Conservation (phyloP, 2,888 invertebrate species). For the Megamerina dolium region DNA sequence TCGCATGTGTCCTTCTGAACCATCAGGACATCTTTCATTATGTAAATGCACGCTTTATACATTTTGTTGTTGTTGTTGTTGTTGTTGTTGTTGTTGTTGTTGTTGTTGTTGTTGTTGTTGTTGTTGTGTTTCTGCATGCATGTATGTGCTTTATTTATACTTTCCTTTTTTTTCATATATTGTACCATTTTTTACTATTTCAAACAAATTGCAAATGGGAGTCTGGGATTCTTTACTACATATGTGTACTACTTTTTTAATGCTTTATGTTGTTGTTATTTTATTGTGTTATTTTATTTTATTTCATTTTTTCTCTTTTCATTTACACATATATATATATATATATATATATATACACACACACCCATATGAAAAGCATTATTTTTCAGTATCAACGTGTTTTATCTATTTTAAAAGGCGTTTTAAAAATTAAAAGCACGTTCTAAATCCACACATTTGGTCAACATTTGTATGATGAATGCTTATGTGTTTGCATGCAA, state of each 20-base stretch:
- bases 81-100: slow-evolving; percentile 12
- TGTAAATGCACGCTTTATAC: slow-evolving; percentile 45
- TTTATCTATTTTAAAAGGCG: slow-evolving; percentile 42
- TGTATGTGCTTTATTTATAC: slow-evolving; percentile 6
- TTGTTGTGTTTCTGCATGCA: slow-evolving; percentile 6
- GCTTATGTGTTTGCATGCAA: no score
- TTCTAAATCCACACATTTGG: slow-evolving; percentile 35
- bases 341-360: no score
- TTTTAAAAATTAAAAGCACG: slow-evolving; percentile 44
- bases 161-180: neutral
- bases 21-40: slow-evolving; percentile 45
- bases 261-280: no score
- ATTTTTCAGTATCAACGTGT: slow-evolving; percentile 28
- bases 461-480: slow-evolving; percentile 12
- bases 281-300: no score
- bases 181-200: neutral
- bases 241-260: neutral
- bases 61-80: slow-evolving; percentile 10
- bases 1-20: slow-evolving; percentile 13
- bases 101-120: slow-evolving; percentile 8
- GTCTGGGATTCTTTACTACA: slow-evolving; percentile 19
- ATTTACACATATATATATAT: no score
- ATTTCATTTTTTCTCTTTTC: no score
- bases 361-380: no score
- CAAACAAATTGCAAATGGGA: slow-evolving; percentile 23